These are phyloP conservation scores for Callinectes sapidus DNA, from an alignment of 2,888 invertebrate genomes.

Conservation along the genomic window DNA sequence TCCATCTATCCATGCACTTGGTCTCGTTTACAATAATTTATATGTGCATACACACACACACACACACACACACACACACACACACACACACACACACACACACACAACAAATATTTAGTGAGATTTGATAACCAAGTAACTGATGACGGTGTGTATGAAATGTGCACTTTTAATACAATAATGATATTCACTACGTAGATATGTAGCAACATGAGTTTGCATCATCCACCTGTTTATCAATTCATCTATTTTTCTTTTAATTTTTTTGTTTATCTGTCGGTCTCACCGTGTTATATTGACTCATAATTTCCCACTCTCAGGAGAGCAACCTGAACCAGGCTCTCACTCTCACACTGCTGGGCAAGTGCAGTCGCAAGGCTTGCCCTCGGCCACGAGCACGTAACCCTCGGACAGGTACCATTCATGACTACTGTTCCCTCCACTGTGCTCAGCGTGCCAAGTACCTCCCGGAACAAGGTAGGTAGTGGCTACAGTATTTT, in stretches of 20 bases:
- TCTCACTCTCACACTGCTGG: conserved; percentile 75
- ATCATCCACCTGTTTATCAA: not conserved
- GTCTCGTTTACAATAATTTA: no score
- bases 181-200: no score
- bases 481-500: not conserved
- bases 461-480: conserved; percentile 69
- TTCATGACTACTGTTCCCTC: conserved; percentile 80
- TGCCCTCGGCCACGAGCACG: conserved; percentile 77
- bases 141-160: no score
- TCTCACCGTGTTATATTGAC: not conserved
- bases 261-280: conserved; percentile 9
- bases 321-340: conserved; percentile 75
- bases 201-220: no score
- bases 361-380: conserved; percentile 77
- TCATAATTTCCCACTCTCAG: conserved; percentile 52
- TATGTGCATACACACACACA: no score
- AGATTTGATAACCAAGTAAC: no score
- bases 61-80: no score
- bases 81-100: not conserved
- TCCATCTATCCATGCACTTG: no score
- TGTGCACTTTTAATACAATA: no score
- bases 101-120: not conserved
- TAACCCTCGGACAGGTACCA: conserved; percentile 78
- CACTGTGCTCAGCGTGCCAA: conserved; percentile 76
- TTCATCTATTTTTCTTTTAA: not conserved